These are phyloP conservation scores for Caenorhabditis wallacei DNA, from an alignment of 2,888 invertebrate species.

Conservation along the genomic window DNA sequence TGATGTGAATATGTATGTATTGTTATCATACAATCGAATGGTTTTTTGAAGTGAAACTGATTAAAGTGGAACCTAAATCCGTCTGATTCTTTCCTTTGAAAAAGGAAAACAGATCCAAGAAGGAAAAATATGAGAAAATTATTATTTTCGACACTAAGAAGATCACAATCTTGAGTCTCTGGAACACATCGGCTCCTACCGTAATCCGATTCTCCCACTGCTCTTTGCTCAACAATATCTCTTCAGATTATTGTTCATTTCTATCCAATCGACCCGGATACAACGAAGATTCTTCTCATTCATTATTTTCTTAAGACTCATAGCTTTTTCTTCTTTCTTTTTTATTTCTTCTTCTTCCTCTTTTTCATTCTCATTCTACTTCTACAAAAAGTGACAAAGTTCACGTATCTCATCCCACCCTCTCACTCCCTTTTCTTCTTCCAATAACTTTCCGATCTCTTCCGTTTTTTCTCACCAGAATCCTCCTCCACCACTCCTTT, in stretches of 20 bases:
- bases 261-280: not conserved
- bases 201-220: slow-evolving; percentile 1
- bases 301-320: slow-evolving; percentile 35
- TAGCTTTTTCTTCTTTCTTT: slow-evolving; percentile 8
- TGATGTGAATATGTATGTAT: not conserved
- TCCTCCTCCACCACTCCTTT: slow-evolving; percentile 7
- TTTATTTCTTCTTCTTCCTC: not conserved
- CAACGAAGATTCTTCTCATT: slow-evolving; percentile 13
- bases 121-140: too few species aligned
- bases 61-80: not conserved
- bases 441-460: slow-evolving; percentile 20
- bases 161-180: too few species aligned
- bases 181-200: not conserved
- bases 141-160: too few species aligned
- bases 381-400: slow-evolving; percentile 48
- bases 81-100: too few species aligned
- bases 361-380: slow-evolving; percentile 20
- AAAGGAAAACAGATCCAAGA: too few species aligned
- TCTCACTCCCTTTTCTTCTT: not conserved
- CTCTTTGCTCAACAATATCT: slow-evolving; percentile 30
- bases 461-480: not conserved
- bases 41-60: not conserved
- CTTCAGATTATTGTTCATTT: slow-evolving; percentile 16
- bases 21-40: not conserved
- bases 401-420: slow-evolving; percentile 41